Evolutionary conservation across 2,888 invertebrate genomes (phyloP).

Genomic region (Parthenolecanium corni): DNA sequence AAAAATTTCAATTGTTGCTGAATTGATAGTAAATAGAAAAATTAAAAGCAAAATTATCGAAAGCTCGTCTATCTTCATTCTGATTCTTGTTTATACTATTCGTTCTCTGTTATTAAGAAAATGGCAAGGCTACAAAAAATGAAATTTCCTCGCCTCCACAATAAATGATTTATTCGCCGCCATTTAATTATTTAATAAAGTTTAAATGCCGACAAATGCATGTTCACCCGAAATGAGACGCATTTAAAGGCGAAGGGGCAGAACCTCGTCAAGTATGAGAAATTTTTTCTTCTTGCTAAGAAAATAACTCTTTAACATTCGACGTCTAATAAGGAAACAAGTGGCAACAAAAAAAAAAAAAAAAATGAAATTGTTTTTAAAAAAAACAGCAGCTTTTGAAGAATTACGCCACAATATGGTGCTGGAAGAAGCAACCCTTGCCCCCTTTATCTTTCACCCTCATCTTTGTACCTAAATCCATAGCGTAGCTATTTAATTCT

Average conservation of each 20-base stretch:
- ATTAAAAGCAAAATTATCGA: conserved; percentile 5
- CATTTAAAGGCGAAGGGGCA: no score
- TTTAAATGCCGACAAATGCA: conserved; percentile 11
- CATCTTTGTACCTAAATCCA: conserved; percentile 19
- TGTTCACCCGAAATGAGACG: background rate
- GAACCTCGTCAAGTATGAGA: no score
- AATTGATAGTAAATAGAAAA: background rate
- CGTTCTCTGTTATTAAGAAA: conserved; percentile 14
- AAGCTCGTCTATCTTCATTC: background rate
- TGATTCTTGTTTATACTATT: conserved; percentile 1
- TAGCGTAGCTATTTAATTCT: conserved; percentile 7
- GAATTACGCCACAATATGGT: conserved; percentile 25
- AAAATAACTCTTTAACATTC: background rate
- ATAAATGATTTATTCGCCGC: conserved; percentile 20
- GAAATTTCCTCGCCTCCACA: conserved; percentile 11
- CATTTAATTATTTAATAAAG: conserved; percentile 26
- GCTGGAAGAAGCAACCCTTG: background rate
- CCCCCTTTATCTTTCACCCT: background rate
- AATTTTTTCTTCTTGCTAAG: no score
- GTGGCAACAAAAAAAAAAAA: no score
- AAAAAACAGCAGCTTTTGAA: conserved; percentile 10
- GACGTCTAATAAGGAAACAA: background rate
- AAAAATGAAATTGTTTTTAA: no score
- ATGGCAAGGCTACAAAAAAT: no score
- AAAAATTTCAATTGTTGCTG: no score